Base-by-base conservation (phyloP, 2,797 vertebrate genomes). In the Gambelia wislizenii region DNA sequence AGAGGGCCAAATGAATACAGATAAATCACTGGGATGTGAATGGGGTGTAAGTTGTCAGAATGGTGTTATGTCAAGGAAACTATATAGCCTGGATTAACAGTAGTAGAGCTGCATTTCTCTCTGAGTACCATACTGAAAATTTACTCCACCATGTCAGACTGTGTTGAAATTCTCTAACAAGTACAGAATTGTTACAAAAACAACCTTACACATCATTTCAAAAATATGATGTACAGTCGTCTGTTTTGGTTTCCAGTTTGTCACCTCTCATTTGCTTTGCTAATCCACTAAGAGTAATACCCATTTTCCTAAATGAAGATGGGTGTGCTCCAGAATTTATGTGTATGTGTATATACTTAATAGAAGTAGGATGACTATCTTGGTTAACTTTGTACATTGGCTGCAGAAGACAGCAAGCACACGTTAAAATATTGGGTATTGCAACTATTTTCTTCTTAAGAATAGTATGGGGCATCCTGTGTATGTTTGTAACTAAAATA, bases 211-310 rank as follows among this genome's bases (percentile, higher is more conserved):
- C 86, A 27, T 93, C 0, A 64, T 30, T 89, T 92, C 93, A 93
- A 76, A 93, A 91, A 52, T 88, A 79, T 90, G 86, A 92, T 84
- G 44, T 89, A 93, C 94, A 95, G 91, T 94, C 93, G 91, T 93
- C 33, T 77, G n/a, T 75, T 25, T 64, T 91, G 49, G 90, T 83
- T 93, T 76, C 44, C 92, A 93, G 87, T 92, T 52, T 49, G 52
- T 90, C 70, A 39, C 87, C 91, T 90, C 89, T 83, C 8, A 14
- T 84, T 89, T 94, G 89, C 90, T 91, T 89, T 90, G 42, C 69
- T 92, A 93, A 91, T 87, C 78, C 59, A 61, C 91, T 94, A 91
- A 94, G 89, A 80, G 80, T 76, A 93, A 90, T 42, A 87, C 89
- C 91, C 92, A n/a, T 76, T 91, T 92, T 47, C 22, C 49, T 86